phyloP scores from a whole-genome alignment of 2,113 vertebrate species.

The Stigmatopora nigra region DNA sequence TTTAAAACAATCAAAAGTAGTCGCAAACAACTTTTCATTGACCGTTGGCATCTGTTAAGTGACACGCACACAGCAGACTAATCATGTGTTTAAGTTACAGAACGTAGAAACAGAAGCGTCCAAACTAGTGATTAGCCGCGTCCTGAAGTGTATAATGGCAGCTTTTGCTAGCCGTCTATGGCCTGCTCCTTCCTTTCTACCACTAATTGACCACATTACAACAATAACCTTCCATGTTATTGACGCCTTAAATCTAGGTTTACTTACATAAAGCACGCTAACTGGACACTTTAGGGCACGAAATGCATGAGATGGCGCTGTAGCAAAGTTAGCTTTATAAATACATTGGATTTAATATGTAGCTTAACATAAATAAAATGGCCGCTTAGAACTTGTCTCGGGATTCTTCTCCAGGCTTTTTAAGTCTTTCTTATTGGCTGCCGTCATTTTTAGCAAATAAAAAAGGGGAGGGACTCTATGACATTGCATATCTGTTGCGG shows the following conservation, averaged over 20 bases:
- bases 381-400: not conserved
- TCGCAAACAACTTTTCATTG: slow-evolving; percentile 25
- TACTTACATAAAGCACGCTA: slow-evolving; percentile 28
- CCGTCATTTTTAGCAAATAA: slow-evolving; percentile 53
- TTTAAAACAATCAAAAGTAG: slow-evolving; percentile 3
- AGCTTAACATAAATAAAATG: not conserved
- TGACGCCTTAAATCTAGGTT: slow-evolving; percentile 30
- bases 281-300: slow-evolving; percentile 26
- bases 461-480: slow-evolving; percentile 65
- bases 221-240: slow-evolving; percentile 43
- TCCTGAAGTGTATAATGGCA: slow-evolving; percentile 51
- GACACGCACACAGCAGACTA: slow-evolving; percentile 6
- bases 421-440: not conserved
- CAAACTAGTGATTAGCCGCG: slow-evolving; percentile 56
- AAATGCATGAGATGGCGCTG: slow-evolving; percentile 25
- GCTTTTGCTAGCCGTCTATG: slow-evolving; percentile 51
- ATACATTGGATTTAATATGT: slow-evolving; percentile 35
- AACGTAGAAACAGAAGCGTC: slow-evolving; percentile 42
- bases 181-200: slow-evolving; percentile 52
- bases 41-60: slow-evolving; percentile 22
- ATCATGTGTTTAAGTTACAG: slow-evolving; percentile 33
- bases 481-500: slow-evolving; percentile 67
- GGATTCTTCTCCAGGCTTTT: too few relatives aligned
- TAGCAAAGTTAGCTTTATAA: slow-evolving; percentile 52
- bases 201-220: slow-evolving; percentile 56